phyloP scores from a whole-genome alignment of 2,113 vertebrate genomes.

The Zeus faber region DNA sequence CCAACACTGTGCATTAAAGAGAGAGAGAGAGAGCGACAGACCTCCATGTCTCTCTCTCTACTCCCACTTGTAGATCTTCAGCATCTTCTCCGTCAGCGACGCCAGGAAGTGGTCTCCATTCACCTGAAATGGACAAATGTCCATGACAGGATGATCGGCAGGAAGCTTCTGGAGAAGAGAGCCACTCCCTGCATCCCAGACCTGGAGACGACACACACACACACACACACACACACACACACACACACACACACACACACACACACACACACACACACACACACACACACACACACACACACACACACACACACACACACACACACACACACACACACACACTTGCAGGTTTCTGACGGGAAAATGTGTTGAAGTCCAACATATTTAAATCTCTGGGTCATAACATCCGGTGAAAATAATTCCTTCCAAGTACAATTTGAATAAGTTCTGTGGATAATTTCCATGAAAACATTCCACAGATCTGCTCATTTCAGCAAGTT shows the following conservation, averaged over 20 bases:
- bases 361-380: too few species aligned
- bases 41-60: too few species aligned
- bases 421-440: too few species aligned
- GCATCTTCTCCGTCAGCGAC: constrained; percentile 88
- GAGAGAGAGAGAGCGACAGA: too few species aligned
- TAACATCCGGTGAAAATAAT: too few species aligned
- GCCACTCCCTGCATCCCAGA: constrained; percentile 89
- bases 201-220: constrained; percentile 63
- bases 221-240: constrained; percentile 2
- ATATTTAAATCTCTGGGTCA: too few species aligned
- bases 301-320: constrained; percentile 4
- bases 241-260: constrained; percentile 3
- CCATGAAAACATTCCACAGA: too few species aligned
- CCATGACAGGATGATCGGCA: constrained; percentile 85
- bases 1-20: too few species aligned
- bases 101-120: constrained; percentile 84
- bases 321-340: constrained; percentile 4
- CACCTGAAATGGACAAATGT: constrained; percentile 85
- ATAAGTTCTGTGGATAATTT: too few species aligned
- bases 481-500: too few species aligned
- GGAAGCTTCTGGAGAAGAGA: constrained; percentile 86
- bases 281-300: constrained; percentile 3
- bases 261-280: constrained; percentile 3
- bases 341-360: too few species aligned
- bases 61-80: constrained; percentile 92